phyloP scores from a whole-genome alignment of 2,113 vertebrate genomes.

The Perca fluviatilis region DNA sequence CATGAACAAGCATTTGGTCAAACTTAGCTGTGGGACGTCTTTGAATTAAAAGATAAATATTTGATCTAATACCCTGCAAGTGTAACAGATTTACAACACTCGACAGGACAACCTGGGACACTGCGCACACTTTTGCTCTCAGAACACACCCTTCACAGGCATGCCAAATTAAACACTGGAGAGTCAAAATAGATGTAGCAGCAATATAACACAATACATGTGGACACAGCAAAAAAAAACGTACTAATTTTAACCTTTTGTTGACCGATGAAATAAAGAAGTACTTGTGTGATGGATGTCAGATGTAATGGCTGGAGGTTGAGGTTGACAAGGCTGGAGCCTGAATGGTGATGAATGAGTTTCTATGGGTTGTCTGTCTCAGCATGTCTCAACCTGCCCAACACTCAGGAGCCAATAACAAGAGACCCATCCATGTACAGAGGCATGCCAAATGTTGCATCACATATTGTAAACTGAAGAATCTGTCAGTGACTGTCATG shows the following conservation, averaged over 20 bases:
- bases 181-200: neutral
- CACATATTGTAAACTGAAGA: conserved; percentile 15
- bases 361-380: conserved; percentile 50
- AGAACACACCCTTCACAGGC: conserved; percentile 48
- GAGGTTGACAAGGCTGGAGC: conserved; percentile 67
- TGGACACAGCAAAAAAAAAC: neutral
- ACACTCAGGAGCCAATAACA: conserved; percentile 34
- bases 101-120: conserved; percentile 63
- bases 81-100: conserved; percentile 1
- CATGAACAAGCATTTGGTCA: conserved; percentile 43
- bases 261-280: neutral
- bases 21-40: neutral
- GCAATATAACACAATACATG: neutral
- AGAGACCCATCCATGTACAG: conserved; percentile 11
- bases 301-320: conserved; percentile 44
- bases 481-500: neutral
- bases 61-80: neutral
- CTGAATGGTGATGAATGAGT: conserved; percentile 75
- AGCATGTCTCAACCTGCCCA: conserved; percentile 78
- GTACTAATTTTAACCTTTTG: neutral
- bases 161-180: conserved; percentile 24
- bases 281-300: conserved; percentile 12
- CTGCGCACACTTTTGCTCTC: conserved; percentile 30
- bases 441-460: neutral
- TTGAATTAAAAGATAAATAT: conserved; percentile 11